A percentile compares a stretch with the other conserved stretches of the same genome.
Conservation (phyloP, 1,140 invertebrate genomes). For the Caenorhabditis elegans region DNA sequence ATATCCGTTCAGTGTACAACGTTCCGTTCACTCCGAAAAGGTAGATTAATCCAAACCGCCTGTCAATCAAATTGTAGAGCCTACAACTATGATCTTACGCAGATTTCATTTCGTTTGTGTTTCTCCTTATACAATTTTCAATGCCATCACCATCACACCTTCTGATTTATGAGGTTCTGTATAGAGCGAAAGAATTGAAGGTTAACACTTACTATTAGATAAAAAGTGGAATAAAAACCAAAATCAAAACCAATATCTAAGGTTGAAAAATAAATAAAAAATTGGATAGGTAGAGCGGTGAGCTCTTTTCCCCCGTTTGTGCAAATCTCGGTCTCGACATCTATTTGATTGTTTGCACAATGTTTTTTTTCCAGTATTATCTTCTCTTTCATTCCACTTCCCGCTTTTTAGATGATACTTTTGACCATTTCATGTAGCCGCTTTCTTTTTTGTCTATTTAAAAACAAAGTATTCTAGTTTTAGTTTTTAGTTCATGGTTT, state of each 20-base stretch:
- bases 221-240: background rate
- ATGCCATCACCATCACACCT: constrained; percentile 4
- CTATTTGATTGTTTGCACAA: constrained; percentile 26
- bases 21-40: background rate
- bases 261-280: constrained; percentile 12
- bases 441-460: background rate
- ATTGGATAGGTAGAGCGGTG: background rate
- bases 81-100: background rate
- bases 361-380: constrained; percentile 15
- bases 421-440: background rate
- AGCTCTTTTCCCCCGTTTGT: background rate
- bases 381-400: constrained; percentile 22
- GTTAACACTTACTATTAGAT: background rate
- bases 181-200: background rate
- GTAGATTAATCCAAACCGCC: background rate
- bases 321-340: constrained; percentile 15
- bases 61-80: constrained; percentile 12
- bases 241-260: constrained; percentile 1
- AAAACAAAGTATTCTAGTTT: too few relatives aligned
- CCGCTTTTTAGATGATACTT: constrained; percentile 17
- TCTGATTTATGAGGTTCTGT: constrained; percentile 19
- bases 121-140: background rate
- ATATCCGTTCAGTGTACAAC: background rate
- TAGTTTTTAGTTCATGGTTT: too few relatives aligned
- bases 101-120: background rate